Evolutionary conservation across 2,888 invertebrate genomes (phyloP), one percentile per base, ranked within the genome.

Genomic region (Hirtodrosophila histrioides): DNA sequence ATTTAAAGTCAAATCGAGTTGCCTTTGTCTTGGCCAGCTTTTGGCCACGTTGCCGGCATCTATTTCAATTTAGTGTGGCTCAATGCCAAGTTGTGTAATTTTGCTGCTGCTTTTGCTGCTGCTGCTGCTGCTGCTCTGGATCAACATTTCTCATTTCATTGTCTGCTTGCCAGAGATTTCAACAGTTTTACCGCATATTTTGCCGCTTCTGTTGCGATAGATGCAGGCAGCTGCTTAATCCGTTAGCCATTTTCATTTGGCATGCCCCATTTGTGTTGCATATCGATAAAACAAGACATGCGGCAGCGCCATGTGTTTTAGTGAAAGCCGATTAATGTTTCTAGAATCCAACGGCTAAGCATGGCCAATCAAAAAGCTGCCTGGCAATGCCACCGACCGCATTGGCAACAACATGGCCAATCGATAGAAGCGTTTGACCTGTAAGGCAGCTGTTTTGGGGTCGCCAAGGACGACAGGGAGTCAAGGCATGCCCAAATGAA

Each of bases 11-110:
- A 44, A 46, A 23, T 17, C 46, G 11, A 36, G 55, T 45, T 46
- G 64, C 50, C 29, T 55, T 51, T 17, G 27, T 56, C 39, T 68
- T 51, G 69, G 57, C 48, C 50, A 56, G 51, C 24, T 55, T 40
- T 49, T 53, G 66, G 76, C 76, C 69, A 73, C 61, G 56, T 37
- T 69, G 58, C 51, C 69, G 45, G 74, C 72, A 60, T 68, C 67
- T 77, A 73, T 82, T 85, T 82, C 83, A 83, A 84, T 83, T 77
- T 78, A 66, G 53, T 68, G 75, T 83, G 83, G 83, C 86, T 44
- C 72, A 63, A 48, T 81, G 84, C 84, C 84, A 84, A 86, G 65
- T 75, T 67, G 61, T 69, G 74, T 64, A 66, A 66, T 65, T 65
- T 65, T 17, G 40, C 33, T 35, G 31, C 23, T 45, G 17, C 17